These are phyloP conservation scores for Ophion obscuratus DNA, from an alignment of 2,888 invertebrate genomes.

Conservation along the genomic window DNA sequence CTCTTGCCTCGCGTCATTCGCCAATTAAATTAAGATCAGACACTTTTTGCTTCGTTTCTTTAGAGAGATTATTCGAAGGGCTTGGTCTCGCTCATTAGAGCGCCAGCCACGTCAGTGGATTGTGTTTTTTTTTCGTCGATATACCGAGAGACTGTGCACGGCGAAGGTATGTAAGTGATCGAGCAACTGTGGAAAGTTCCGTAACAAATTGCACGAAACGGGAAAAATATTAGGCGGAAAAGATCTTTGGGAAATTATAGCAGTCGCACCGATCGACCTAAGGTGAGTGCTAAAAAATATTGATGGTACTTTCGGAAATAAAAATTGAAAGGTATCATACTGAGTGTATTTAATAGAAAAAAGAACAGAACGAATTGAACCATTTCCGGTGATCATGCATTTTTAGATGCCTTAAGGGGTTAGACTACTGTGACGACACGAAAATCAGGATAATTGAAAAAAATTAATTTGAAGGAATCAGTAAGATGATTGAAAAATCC, in stretches of 20 bases:
- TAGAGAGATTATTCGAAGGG: conserved; percentile 17
- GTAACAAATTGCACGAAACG: conserved; percentile 20
- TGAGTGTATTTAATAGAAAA: background rate
- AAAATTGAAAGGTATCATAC: background rate
- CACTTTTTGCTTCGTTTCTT: conserved; percentile 8
- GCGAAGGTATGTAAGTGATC: conserved; percentile 53
- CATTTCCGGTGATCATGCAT: too few relatives aligned
- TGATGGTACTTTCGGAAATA: background rate
- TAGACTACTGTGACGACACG: too few relatives aligned
- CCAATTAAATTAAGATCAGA: conserved; percentile 27
- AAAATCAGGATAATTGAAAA: too few relatives aligned
- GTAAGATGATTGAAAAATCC: too few relatives aligned
- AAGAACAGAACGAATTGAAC: background rate
- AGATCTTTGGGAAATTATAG: conserved; percentile 57
- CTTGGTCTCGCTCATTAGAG: background rate
- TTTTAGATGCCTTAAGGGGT: too few relatives aligned
- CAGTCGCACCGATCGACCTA: conserved; percentile 37
- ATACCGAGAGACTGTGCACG: conserved; percentile 19
- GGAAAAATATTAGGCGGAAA: conserved; percentile 29
- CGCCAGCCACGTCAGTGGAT: conserved; percentile 7
- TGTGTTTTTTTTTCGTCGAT: conserved; percentile 16
- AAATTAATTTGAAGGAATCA: too few relatives aligned
- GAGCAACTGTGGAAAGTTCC: conserved; percentile 41
- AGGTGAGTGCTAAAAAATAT: conserved; percentile 51
- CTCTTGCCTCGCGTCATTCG: conserved; percentile 7